Evolutionary conservation across 2,113 vertebrate genomes (phyloP), one percentile per base, ranked within the genome.

Genomic region (Catharus fuscescens): DNA sequence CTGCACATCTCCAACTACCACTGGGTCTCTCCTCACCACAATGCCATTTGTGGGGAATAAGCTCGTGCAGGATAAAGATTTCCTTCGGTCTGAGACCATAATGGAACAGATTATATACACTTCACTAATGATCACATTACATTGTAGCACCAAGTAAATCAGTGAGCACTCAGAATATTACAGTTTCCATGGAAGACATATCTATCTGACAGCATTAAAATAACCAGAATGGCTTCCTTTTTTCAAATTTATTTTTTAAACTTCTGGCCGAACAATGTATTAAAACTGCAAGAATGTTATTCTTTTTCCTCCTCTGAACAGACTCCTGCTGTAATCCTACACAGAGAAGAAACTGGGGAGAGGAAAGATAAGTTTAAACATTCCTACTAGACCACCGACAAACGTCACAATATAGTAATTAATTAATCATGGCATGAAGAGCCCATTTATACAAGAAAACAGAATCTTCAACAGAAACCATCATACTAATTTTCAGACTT

Each of bases 1-100:
- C 98, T 97, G 98, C 97, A 98, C 98, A 98, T 97, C 98, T 95
- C 91, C 95, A 97, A 26, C 97, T 84, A 98, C 90, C 92, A 97
- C 79, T 90, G 95, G 96, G 98, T 98, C 98, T 96, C 96, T 73
- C 74, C 93, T 93, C 81, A 25, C 91, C 83, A 80, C 80, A 84
- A 93, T 28, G 82, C 91, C 90, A 92, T 97, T 96, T 97, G 90
- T 94, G 80, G 74, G 95, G 83, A 97, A 94, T 65, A 88, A 95
- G 96, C 91, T 95, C 48, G 72, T 61, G 54, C 32, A 40, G 74
- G 84, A 84, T 72, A 48, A 81, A 95, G 93, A 80, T 82, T 96
- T 96, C 94, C 91, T 89, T 95, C 18, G 6, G 74, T 88, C 93
- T 36, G 66, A 97, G 84, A 59, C 59, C 69, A 5, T 48, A 73